Percentiles rank a stretch among this genome's conserved stretches.
Evolutionary conservation across 2,113 vertebrate species (phyloP).

Genomic region (Rhizomys pruinosus): DNA sequence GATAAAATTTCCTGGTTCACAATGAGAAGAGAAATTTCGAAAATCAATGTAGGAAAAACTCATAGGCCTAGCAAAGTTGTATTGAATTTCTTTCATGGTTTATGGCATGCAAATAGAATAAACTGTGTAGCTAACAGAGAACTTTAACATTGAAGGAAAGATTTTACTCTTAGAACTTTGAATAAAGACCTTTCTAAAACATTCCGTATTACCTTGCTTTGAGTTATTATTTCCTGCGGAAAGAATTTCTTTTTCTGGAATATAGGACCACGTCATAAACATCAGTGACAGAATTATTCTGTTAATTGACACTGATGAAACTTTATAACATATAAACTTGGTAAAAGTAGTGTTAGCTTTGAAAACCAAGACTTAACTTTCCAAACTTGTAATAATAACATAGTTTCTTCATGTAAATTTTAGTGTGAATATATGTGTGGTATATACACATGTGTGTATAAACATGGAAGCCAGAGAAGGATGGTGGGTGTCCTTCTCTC

Average conservation of each 20-base stretch:
- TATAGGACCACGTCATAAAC: neutral
- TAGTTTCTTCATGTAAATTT: too few species aligned
- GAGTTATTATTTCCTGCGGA: neutral
- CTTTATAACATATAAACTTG: slow-evolving; percentile 8
- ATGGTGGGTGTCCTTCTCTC: too few species aligned
- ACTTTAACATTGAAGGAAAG: slow-evolving; percentile 4
- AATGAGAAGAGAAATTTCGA: neutral
- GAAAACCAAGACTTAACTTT: neutral
- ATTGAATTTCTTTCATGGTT: slow-evolving; percentile 22
- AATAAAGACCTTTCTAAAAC: slow-evolving; percentile 10
- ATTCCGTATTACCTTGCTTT: neutral
- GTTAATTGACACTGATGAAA: neutral
- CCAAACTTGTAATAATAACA: neutral
- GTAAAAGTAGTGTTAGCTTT: neutral
- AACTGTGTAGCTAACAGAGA: neutral
- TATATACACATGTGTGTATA: neutral
- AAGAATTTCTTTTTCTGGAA: slow-evolving; percentile 3
- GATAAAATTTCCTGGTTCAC: neutral
- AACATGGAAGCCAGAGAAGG: neutral
- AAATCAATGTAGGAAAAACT: neutral
- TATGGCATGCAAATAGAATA: slow-evolving; percentile 6
- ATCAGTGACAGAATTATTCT: slow-evolving; percentile 26
- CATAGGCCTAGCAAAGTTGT: neutral
- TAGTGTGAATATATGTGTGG: neutral
- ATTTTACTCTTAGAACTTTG: slow-evolving; percentile 21